Base-by-base conservation (phyloP, 1,140 invertebrate species). In the Hydropsyche tenuis region DNA sequence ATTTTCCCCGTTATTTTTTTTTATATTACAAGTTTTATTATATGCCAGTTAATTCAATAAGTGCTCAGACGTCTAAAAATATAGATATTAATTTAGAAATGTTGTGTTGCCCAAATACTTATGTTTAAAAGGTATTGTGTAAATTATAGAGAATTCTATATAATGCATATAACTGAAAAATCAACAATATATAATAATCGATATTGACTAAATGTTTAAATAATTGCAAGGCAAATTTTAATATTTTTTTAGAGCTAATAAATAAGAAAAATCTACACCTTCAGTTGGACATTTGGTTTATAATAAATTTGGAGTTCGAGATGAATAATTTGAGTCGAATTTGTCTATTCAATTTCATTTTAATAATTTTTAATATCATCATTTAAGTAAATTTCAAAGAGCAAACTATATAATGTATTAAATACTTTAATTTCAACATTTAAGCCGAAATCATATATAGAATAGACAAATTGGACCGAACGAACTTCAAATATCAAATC, bases 41-140 rank as follows among this genome's bases (percentile, higher is more conserved):
- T 70, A 76, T 76, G 75, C 71, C 72, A 63, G 66, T 64, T 73
- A 76, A 37, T 70, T 63, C 53, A 73, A 72, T 73, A 76, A 76
- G 75, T 76, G 72, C 63, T 76, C 75, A 76, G 72, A 76, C 63
- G 68, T 76, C 75, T 76, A 76, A 76, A 76, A 76, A 76, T 76
- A 76, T 76, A 76, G 73, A 70, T 76, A 69, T 76, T 48, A 72
- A 46, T 70, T 25, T 56, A 56, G 20, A 46, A 48, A 70, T 70
- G 25, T 70, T 56, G 75, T 76, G 73, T 73, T 76, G 75, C 72
- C 75, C 72, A 56, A 72, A 69, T 60, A 25, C 23, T 48, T 48
- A 37, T 37, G 30, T 37, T 37, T 4, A 37, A 37, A 37, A 37
- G 30, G 30, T 37, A 37, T 37, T 37, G 3, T 37, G 30, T 37